Percentiles rank a stretch among this genome's conserved stretches.
These are phyloP conservation scores for Cinara cedri DNA, from an alignment of 2,888 invertebrate species.

Conservation along the genomic window DNA sequence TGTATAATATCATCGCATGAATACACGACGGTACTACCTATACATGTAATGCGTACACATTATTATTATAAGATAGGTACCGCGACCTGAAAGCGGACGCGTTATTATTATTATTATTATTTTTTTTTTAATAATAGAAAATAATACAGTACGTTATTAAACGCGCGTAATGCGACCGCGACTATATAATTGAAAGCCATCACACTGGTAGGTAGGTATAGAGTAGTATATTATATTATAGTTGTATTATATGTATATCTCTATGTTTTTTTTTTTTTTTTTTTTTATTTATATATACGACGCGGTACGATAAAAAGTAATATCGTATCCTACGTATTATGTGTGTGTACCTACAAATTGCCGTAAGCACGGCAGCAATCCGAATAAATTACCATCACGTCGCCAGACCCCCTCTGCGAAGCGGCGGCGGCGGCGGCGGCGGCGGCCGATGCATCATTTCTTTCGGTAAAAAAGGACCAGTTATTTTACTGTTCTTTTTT, in stretches of 20 bases:
- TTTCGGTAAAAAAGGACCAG: neutral
- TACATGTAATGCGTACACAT: neutral
- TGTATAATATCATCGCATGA: neutral
- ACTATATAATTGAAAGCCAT: conserved; percentile 35
- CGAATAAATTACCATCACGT: conserved; percentile 21
- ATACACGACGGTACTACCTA: no score
- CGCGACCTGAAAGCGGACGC: neutral
- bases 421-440: neutral
- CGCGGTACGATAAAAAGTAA: conserved; percentile 9
- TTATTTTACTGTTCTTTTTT: no score
- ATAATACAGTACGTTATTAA: conserved; percentile 47
- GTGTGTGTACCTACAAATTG: conserved; percentile 26
- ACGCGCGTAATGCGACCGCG: conserved; percentile 12
- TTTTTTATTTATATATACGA: neutral
- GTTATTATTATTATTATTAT: conserved; percentile 1
- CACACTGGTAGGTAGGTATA: neutral
- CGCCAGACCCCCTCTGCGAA: neutral
- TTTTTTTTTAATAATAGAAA: conserved; percentile 38
- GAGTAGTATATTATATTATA: no score
- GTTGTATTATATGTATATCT: no score
- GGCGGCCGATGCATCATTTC: neutral
- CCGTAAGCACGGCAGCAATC: conserved; percentile 21
- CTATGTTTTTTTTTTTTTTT: no score
- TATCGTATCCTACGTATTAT: neutral
- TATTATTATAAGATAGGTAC: no score